phyloP scores from a whole-genome alignment of 1,140 invertebrate genomes.

The Zaprionus africanus region DNA sequence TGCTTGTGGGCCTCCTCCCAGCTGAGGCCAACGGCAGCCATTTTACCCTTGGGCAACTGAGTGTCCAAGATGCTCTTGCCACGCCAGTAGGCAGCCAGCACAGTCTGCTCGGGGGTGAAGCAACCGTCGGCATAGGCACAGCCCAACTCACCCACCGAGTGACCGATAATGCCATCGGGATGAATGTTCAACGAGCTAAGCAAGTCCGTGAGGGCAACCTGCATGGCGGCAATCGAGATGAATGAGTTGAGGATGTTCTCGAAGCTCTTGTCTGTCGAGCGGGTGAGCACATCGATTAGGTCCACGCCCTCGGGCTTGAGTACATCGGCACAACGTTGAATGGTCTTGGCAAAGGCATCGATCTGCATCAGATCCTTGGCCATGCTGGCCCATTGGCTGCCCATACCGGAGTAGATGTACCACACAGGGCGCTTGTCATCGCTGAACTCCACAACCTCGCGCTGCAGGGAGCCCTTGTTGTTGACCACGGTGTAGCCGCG shows the following conservation, averaged over 20 bases:
- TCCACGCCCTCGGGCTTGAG: slow-evolving; percentile 92
- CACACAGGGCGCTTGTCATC: slow-evolving; percentile 92
- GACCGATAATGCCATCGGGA: slow-evolving; percentile 97
- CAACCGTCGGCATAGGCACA: slow-evolving; percentile 99
- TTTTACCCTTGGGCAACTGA: slow-evolving; percentile 89
- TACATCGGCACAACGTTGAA: slow-evolving; percentile 90
- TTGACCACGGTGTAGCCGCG: slow-evolving; percentile 92
- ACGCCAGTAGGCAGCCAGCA: slow-evolving; percentile 96
- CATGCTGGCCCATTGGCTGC: slow-evolving; percentile 98
- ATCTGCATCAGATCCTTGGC: slow-evolving; percentile 92
- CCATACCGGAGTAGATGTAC: slow-evolving; percentile 98
- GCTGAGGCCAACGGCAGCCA: slow-evolving; percentile 94
- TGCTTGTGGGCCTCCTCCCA: slow-evolving; percentile 93
- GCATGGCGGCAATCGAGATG: slow-evolving; percentile 96
- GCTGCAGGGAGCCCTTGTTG: slow-evolving; percentile 71
- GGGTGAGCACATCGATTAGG: slow-evolving; percentile 92
- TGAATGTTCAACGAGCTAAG: slow-evolving; percentile 91
- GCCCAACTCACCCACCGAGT: slow-evolving; percentile 96
- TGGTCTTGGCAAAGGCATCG: slow-evolving; percentile 91
- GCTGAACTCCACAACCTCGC: slow-evolving; percentile 82
- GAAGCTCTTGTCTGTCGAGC: slow-evolving; percentile 90
- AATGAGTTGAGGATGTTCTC: slow-evolving; percentile 95
- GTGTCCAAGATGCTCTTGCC: slow-evolving; percentile 94
- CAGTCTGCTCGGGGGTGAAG: slow-evolving; percentile 95
- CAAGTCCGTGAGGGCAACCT: slow-evolving; percentile 96